Evolutionary conservation across 2,888 invertebrate species (phyloP).

Genomic region (Calliphora vomitoria): DNA sequence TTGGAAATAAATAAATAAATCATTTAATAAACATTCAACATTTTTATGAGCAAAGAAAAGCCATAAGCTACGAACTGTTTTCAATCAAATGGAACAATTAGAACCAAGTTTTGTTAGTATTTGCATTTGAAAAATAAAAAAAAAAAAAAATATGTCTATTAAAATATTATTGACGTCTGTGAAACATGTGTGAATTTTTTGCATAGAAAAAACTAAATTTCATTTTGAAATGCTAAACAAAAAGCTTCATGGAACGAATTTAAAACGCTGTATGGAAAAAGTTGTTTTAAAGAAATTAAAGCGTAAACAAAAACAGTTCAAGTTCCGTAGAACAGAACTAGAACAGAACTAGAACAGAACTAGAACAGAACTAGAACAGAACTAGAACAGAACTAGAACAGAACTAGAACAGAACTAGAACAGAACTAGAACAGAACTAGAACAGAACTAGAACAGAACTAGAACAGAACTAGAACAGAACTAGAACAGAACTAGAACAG

Average conservation of each 20-base stretch:
- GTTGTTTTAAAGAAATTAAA: too few relatives aligned
- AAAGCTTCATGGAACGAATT: background rate
- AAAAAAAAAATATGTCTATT: background rate
- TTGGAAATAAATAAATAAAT: constrained; percentile 17
- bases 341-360: too few relatives aligned
- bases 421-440: too few relatives aligned
- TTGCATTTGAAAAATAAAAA: background rate
- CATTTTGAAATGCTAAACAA: background rate
- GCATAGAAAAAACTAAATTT: background rate
- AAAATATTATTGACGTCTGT: constrained; percentile 51
- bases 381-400: too few relatives aligned
- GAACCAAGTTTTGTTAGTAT: constrained; percentile 11
- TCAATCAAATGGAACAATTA: constrained; percentile 38
- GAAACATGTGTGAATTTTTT: constrained; percentile 42
- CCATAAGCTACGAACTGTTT: constrained; percentile 8
- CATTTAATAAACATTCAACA: constrained; percentile 8
- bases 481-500: too few relatives aligned
- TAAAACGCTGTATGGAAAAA: too few relatives aligned
- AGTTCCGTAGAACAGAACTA: too few relatives aligned
- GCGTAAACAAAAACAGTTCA: too few relatives aligned
- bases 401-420: too few relatives aligned
- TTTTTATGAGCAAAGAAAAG: background rate
- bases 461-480: too few relatives aligned
- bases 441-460: too few relatives aligned
- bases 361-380: too few relatives aligned